These are phyloP conservation scores for Pangasius macronema DNA, from an alignment of 2,797 vertebrate genomes.

Conservation along the genomic window DNA sequence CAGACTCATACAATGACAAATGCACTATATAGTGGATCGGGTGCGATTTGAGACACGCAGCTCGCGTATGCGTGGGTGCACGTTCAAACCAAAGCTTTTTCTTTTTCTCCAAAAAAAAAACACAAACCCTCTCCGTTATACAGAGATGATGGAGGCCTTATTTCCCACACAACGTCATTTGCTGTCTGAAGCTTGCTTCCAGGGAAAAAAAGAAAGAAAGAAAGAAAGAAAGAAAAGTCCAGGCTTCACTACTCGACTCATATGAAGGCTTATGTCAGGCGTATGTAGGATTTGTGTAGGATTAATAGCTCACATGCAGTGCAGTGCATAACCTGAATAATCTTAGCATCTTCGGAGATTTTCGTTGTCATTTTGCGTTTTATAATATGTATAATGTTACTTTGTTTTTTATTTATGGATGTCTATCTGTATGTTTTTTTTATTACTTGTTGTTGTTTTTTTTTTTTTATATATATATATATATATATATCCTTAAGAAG, in stretches of 20 bases:
- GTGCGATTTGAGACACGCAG: background rate
- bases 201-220: background rate
- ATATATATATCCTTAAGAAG: constrained; percentile 67
- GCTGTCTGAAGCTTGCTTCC: background rate
- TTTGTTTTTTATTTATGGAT: constrained; percentile 54
- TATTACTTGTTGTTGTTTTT: constrained; percentile 53
- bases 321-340: constrained; percentile 14
- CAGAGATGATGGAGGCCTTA: background rate
- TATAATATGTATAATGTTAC: constrained; percentile 23
- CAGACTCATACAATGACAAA: background rate
- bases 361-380: constrained; percentile 22
- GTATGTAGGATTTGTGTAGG: constrained; percentile 29
- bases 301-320: constrained; percentile 25
- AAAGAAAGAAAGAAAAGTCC: background rate
- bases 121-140: background rate
- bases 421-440: constrained; percentile 61
- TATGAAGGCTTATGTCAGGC: constrained; percentile 39
- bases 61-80: background rate
- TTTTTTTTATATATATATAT: constrained; percentile 30
- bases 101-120: rapidly evolving
- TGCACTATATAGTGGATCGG: background rate
- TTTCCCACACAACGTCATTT: no score
- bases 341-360: constrained; percentile 21
- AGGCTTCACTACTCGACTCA: constrained; percentile 22
- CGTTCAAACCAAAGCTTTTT: constrained; percentile 62